Evolutionary conservation across 2,113 vertebrate species (phyloP).

Genomic region (Scopus umbretta): DNA sequence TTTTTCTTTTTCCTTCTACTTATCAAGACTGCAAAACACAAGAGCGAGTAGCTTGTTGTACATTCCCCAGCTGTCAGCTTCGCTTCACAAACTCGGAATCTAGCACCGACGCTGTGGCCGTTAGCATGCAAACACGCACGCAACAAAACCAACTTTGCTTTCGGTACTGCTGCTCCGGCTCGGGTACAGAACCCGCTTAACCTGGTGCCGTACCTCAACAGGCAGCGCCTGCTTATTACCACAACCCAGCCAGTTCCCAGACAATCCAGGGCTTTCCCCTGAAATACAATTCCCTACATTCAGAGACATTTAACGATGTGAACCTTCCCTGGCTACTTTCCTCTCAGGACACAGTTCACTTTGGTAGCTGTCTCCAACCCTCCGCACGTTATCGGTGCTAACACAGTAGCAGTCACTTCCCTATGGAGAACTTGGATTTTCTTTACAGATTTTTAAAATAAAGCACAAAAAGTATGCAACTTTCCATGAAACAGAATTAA

Average conservation of each 20-base stretch:
- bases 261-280: not conserved
- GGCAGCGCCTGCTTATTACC: not conserved
- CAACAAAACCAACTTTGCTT: not conserved
- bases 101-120: rapidly evolving
- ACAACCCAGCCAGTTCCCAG: not conserved
- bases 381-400: not conserved
- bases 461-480: not conserved
- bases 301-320: not conserved
- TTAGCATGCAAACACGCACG: rapidly evolving
- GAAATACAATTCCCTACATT: not conserved
- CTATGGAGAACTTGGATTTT: not conserved
- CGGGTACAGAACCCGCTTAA: not conserved
- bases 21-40: not conserved
- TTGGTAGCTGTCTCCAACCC: not conserved
- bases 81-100: not conserved
- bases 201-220: not conserved
- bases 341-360: rapidly evolving
- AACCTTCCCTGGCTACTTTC: not conserved
- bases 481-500: not conserved
- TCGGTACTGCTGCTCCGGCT: not conserved
- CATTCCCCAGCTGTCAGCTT: not conserved
- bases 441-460: not conserved
- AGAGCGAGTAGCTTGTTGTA: not conserved
- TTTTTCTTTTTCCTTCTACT: not conserved
- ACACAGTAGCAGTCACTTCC: not conserved